phyloP scores from a whole-genome alignment of 1,140 invertebrate species.

The Pseudomyrmex gracilis region DNA sequence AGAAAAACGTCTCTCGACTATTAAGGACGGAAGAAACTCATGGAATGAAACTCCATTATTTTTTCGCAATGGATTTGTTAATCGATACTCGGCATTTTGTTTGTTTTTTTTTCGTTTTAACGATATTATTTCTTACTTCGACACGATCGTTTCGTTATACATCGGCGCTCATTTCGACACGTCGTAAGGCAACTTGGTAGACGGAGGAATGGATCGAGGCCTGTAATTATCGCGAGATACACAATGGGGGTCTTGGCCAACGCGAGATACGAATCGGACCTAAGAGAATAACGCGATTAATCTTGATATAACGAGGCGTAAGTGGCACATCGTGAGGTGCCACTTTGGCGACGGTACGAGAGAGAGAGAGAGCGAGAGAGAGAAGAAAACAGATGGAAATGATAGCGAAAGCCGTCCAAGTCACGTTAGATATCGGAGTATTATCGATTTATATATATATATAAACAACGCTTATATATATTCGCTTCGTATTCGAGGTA shows the following conservation, averaged over 20 bases:
- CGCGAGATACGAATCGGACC: constrained; percentile 58
- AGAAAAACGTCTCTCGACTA: constrained; percentile 7
- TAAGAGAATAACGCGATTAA: constrained; percentile 58
- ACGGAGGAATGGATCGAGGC: neutral
- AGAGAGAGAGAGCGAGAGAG: constrained; percentile 5
- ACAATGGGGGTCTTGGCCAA: constrained; percentile 64
- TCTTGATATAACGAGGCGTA: constrained; percentile 60
- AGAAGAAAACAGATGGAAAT: no score
- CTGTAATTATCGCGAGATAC: constrained; percentile 40
- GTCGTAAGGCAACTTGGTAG: neutral
- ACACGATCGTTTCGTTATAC: neutral
- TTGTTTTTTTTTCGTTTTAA: neutral
- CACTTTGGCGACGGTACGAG: constrained; percentile 54
- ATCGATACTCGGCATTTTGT: neutral
- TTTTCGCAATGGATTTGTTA: neutral
- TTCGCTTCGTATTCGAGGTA: constrained; percentile 16
- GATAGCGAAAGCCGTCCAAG: constrained; percentile 37
- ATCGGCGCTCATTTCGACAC: constrained; percentile 13
- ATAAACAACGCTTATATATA: constrained; percentile 16
- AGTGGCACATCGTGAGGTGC: constrained; percentile 37
- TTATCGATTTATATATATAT: no score
- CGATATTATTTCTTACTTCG: neutral
- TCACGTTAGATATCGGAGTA: constrained; percentile 9
- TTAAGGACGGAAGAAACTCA: neutral
- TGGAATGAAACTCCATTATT: constrained; percentile 1